Percentiles rank a stretch among this genome's conserved stretches.
Evolutionary conservation across 2,888 invertebrate genomes (phyloP).

Genomic region (Ceramica pisi): DNA sequence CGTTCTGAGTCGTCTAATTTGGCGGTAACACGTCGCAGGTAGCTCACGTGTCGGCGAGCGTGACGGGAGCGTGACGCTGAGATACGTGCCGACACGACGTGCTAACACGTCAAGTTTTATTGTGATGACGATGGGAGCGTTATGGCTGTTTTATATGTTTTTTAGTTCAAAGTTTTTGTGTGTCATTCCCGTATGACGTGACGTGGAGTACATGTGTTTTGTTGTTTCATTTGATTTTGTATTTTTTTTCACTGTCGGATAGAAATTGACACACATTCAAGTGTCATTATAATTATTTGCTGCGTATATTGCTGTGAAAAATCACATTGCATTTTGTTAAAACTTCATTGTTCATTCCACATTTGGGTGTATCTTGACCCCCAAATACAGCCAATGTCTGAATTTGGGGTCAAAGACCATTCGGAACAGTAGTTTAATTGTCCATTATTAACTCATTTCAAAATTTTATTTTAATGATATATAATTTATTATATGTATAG

Average conservation of each 20-base stretch:
- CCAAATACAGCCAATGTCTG: too few relatives aligned
- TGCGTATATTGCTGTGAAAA: too few relatives aligned
- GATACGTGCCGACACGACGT: constrained; percentile 63
- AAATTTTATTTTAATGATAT: too few relatives aligned
- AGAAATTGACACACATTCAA: not conserved
- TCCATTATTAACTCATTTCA: too few relatives aligned
- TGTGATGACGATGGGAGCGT: constrained; percentile 63
- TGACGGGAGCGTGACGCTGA: constrained; percentile 58
- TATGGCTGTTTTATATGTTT: constrained; percentile 58
- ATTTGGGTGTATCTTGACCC: too few relatives aligned
- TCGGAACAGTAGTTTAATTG: too few relatives aligned
- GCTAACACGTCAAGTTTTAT: constrained; percentile 70
- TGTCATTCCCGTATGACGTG: not conserved
- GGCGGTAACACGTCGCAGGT: constrained; percentile 37
- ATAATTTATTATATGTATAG: too few relatives aligned
- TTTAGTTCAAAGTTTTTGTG: constrained; percentile 42
- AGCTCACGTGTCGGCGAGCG: constrained; percentile 60
- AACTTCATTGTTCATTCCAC: too few relatives aligned
- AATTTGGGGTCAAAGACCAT: too few relatives aligned
- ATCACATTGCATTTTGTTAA: too few relatives aligned
- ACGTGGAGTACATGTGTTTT: not conserved
- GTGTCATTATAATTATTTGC: not conserved
- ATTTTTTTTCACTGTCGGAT: not conserved
- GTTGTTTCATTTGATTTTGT: not conserved
- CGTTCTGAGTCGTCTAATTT: constrained; percentile 47